Base-by-base conservation (phyloP, 2,888 invertebrate species). In the Orchesella flavescens region DNA sequence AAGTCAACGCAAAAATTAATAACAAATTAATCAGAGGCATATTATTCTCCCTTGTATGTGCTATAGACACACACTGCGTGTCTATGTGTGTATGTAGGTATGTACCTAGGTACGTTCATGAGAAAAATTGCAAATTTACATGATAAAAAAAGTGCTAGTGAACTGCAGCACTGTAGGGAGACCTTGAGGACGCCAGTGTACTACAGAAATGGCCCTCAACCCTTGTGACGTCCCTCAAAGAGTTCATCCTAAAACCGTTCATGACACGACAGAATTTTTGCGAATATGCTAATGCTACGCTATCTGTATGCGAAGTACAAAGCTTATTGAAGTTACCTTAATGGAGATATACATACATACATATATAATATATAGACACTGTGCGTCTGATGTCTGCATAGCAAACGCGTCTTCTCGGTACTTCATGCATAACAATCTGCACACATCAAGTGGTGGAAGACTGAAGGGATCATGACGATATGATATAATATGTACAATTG, bases 131-230 rank as follows among this genome's bases (percentile, higher is more conserved):
- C 71, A 65, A 74, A 73, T 80, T 80, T 73, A 34, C 80, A 80
- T 46, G 66, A 74, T 80, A 74, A 80, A 72, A 24, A 80, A 73
- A 57, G 66, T 65, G 59, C 68, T 59, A 74, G 73, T 74, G 74
- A 73, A 74, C 73, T 73, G 59, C 46, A 24, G 57, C 68, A 46
- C 19, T 76, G 61, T 71, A 65, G 69, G 59, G 71, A 72, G 79
- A 75, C 84, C 84, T 84, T 84, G 84, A 79, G 84, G 73, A 75
- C 75, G 78, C 74, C 79, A 83, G 78, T 71, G 24, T 79, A 78
- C 75, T 72, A 72, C 82, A 79, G 74, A 84, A 79, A 75, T 76
- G 84, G 79, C 84, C 84, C 78, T 84, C 84, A 84, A 84, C 84
- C 79, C 75, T 71, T 84, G 55, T 44, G 74, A 55, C 79, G 84